Evolutionary conservation across 23 tunicate genomes (phyloP), one percentile per base, ranked within the genome.

Genomic region (Botrylloides violaceus): DNA sequence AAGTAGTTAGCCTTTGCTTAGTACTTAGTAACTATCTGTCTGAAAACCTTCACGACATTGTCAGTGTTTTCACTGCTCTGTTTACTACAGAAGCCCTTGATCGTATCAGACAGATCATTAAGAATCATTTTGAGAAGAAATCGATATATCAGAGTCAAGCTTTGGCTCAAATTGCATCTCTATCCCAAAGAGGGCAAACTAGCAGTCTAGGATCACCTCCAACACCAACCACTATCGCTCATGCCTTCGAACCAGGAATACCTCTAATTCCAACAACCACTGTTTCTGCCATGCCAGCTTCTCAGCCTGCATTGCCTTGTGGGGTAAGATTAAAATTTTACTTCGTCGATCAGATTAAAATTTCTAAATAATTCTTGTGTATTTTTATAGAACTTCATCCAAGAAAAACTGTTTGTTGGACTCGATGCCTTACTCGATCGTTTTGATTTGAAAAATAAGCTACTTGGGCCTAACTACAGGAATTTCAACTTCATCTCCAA

Each of bases 331-430:
- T 49, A 0, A 49, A 21, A 21, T 49, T 49, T 49, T 49, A 19
- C n/a, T 49, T 22, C 58, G 58, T 19, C n/a, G n/a, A 49, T 49
- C 20, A 19, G 20, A 0, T 49, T 22, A 19, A 49, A 49, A 49
- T 49, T 49, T 49, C n/a, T 1, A 21, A n/a, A n/a, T 49, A 49
- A 43, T 43, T 9, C 53, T 7, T 43, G 53, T 43, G 15, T 15
- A 15, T 43, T 68, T 68, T 68, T 37, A 32, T 36, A 68, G 37
- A 90, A 83, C 62, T 90, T 76, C 71, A 56, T 90, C 32, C 97
- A 90, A 66, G 97, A 90, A 58, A 90, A 90, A 61, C 60, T 90
- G 19, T 90, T 90, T 73, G 75, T 90, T 48, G 85, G 90, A 29
- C 61, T 90, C 73, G 97, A 90, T 38, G 55, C 61, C 34, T 64